Evolutionary conservation across 1,140 invertebrate genomes (phyloP).

Genomic region (Drosophila orosa): DNA sequence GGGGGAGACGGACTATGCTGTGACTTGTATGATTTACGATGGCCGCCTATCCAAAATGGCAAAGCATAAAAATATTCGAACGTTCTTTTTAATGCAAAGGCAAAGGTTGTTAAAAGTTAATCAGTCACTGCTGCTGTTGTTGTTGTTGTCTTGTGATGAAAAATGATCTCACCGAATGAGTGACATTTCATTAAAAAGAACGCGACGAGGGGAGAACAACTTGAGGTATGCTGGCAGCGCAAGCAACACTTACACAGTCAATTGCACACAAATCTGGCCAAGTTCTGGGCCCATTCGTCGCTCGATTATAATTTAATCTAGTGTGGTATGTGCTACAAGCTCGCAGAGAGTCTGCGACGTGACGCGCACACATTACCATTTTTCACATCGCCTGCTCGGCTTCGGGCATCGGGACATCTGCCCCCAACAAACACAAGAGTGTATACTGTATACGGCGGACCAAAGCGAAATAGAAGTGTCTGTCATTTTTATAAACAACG

Average conservation of each 20-base stretch:
- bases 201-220: background rate
- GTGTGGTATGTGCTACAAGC: conserved; percentile 78
- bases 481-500: conserved; percentile 82
- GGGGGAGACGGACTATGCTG: conserved; percentile 9
- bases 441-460: background rate
- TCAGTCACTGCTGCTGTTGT: conserved; percentile 57
- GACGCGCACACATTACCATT: conserved; percentile 69
- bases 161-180: conserved; percentile 63
- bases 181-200: conserved; percentile 78
- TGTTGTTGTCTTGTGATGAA: conserved; percentile 52
- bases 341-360: conserved; percentile 50
- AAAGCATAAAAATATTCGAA: conserved; percentile 63
- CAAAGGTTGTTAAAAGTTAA: conserved; percentile 73
- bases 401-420: conserved; percentile 35
- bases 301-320: conserved; percentile 82
- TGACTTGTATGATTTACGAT: conserved; percentile 71
- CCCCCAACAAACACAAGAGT: conserved; percentile 6
- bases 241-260: conserved; percentile 72
- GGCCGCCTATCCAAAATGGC: conserved; percentile 66
- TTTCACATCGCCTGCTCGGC: conserved; percentile 69
- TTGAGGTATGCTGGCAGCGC: conserved; percentile 15
- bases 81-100: conserved; percentile 59
- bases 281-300: conserved; percentile 43
- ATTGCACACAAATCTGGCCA: conserved; percentile 76
- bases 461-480: conserved; percentile 75